Percentiles rank a stretch among this genome's conserved stretches.
Conservation (phyloP, 2,113 vertebrate genomes). For the Reinhardtius hippoglossoides region DNA sequence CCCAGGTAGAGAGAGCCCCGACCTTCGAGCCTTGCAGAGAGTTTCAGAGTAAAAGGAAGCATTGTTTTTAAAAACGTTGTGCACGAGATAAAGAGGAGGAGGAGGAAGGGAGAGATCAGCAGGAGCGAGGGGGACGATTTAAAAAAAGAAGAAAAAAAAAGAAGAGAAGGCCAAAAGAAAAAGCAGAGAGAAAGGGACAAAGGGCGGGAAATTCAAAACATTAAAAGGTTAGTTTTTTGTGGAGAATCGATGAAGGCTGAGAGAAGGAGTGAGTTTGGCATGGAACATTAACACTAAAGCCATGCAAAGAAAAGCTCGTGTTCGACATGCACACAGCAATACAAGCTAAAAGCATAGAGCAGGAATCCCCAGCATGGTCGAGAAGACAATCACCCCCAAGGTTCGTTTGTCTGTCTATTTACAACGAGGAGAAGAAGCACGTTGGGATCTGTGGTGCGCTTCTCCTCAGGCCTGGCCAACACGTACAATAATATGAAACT, state of each 20-base stretch:
- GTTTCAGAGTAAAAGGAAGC: constrained; percentile 89
- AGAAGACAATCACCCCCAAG: constrained; percentile 80
- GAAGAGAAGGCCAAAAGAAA: constrained; percentile 56
- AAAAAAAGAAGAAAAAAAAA: constrained; percentile 74
- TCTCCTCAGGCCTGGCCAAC: constrained; percentile 81
- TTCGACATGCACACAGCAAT: constrained; percentile 94
- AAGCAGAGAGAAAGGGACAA: constrained; percentile 46
- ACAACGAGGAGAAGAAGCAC: constrained; percentile 85
- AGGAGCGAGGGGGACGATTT: constrained; percentile 59
- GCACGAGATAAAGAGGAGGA: constrained; percentile 80
- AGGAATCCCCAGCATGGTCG: constrained; percentile 84
- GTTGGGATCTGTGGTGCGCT: constrained; percentile 65
- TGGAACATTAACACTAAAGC: constrained; percentile 83
- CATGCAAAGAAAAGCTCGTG: constrained; percentile 88
- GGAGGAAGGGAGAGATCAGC: constrained; percentile 73
- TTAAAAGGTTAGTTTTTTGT: constrained; percentile 64
- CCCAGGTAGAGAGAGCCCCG: constrained; percentile 75
- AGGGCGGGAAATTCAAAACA: constrained; percentile 32
- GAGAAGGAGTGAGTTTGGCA: constrained; percentile 71
- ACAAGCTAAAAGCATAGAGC: constrained; percentile 89
- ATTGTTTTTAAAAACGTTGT: constrained; percentile 81
- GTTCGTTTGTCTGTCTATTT: constrained; percentile 86
- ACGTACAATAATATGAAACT: constrained; percentile 88
- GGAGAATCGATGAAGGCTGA: constrained; percentile 63
- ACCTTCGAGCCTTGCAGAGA: constrained; percentile 81